A percentile compares a stretch with the other conserved stretches of the same genome.
phyloP scores from a whole-genome alignment of 2,113 vertebrate genomes.

The Oncorhynchus kisutch region DNA sequence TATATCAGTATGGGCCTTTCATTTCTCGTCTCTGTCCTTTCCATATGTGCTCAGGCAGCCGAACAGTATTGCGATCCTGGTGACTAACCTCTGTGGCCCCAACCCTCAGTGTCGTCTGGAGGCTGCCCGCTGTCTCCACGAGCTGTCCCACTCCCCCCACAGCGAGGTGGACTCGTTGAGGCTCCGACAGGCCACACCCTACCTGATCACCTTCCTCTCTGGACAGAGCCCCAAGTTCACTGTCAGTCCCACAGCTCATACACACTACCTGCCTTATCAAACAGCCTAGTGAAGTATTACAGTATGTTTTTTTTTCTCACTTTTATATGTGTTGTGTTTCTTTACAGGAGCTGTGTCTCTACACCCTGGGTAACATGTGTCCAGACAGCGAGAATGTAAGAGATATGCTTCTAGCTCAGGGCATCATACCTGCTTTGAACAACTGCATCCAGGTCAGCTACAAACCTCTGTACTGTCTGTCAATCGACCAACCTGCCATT shows the following conservation, averaged over 20 bases:
- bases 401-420: constrained; percentile 88
- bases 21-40: background rate
- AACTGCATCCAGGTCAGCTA: constrained; percentile 83
- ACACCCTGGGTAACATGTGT: constrained; percentile 90
- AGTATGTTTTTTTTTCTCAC: background rate
- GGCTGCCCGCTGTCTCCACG: constrained; percentile 83
- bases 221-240: constrained; percentile 86
- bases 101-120: constrained; percentile 83
- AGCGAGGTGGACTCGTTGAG: constrained; percentile 77
- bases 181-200: constrained; percentile 83
- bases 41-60: constrained; percentile 76
- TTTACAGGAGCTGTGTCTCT: constrained; percentile 90
- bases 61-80: constrained; percentile 81
- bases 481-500: background rate
- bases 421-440: constrained; percentile 83
- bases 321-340: background rate
- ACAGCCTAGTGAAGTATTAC: background rate
- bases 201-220: constrained; percentile 92
- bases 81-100: constrained; percentile 85
- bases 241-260: constrained; percentile 67
- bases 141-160: constrained; percentile 87
- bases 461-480: background rate
- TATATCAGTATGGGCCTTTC: background rate
- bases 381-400: constrained; percentile 83
- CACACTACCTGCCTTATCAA: background rate